Evolutionary conservation across 2,888 invertebrate species (phyloP).

Genomic region (Xestia c-nigrum): DNA sequence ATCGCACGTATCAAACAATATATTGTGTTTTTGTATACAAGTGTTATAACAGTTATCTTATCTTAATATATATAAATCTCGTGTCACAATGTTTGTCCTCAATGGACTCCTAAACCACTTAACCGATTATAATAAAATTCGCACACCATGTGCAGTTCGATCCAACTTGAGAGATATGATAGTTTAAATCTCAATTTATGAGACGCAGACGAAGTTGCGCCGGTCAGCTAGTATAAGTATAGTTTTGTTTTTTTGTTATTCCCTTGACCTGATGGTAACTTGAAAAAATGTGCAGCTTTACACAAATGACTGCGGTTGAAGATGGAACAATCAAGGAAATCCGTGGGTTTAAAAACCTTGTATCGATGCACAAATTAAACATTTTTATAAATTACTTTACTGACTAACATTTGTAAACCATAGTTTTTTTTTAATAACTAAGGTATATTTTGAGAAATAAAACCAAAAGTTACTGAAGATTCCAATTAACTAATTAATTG

Average conservation of each 20-base stretch:
- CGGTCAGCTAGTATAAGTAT: too few relatives aligned
- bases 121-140: too few relatives aligned
- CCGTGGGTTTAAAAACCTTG: conserved; percentile 48
- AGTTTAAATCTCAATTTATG: too few relatives aligned
- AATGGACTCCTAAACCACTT: too few relatives aligned
- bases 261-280: conserved; percentile 35
- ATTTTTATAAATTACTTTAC: conserved; percentile 9
- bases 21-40: background rate
- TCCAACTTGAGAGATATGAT: too few relatives aligned
- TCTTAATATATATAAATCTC: too few relatives aligned
- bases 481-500: conserved; percentile 5
- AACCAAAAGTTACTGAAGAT: background rate
- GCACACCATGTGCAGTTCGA: too few relatives aligned
- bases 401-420: background rate
- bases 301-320: background rate
- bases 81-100: too few relatives aligned
- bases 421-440: background rate
- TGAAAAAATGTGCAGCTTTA: conserved; percentile 19
- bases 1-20: too few relatives aligned
- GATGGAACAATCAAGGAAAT: conserved; percentile 36
- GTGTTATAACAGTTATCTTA: too few relatives aligned
- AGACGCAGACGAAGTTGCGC: too few relatives aligned
- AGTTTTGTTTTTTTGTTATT: background rate
- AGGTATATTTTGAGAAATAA: background rate
- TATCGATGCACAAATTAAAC: conserved; percentile 12